These are phyloP conservation scores for Glareola pratincola DNA, from an alignment of 2,113 vertebrate species.

Conservation along the genomic window DNA sequence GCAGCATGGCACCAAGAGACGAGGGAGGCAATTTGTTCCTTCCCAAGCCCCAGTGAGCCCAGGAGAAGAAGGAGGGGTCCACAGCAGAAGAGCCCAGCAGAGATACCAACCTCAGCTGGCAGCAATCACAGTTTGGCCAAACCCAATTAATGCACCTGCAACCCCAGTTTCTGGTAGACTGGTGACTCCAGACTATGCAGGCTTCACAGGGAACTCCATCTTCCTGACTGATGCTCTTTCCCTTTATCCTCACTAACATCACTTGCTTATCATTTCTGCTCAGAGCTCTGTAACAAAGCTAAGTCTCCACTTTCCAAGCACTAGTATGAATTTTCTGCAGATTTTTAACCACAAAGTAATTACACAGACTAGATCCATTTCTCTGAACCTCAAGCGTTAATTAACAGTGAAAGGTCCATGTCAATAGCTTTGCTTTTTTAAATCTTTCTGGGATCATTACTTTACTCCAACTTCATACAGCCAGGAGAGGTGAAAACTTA, in stretches of 20 bases:
- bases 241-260: neutral
- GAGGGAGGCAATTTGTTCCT: fast-evolving
- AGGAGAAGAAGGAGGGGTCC: neutral
- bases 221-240: neutral
- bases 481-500: neutral
- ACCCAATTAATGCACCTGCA: neutral
- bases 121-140: neutral
- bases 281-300: neutral
- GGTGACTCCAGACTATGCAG: neutral
- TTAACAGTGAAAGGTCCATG: neutral
- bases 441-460: neutral
- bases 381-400: neutral
- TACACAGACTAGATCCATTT: neutral
- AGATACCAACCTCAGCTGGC: neutral
- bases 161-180: neutral
- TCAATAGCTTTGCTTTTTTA: neutral
- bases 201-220: neutral
- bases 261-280: neutral
- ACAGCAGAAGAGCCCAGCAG: neutral
- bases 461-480: neutral
- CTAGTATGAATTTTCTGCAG: neutral
- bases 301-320: neutral
- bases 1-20: neutral
- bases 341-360: neutral
- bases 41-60: neutral